Evolutionary conservation across 2,113 vertebrate species (phyloP).

Genomic region (Clarias macrocephalus): DNA sequence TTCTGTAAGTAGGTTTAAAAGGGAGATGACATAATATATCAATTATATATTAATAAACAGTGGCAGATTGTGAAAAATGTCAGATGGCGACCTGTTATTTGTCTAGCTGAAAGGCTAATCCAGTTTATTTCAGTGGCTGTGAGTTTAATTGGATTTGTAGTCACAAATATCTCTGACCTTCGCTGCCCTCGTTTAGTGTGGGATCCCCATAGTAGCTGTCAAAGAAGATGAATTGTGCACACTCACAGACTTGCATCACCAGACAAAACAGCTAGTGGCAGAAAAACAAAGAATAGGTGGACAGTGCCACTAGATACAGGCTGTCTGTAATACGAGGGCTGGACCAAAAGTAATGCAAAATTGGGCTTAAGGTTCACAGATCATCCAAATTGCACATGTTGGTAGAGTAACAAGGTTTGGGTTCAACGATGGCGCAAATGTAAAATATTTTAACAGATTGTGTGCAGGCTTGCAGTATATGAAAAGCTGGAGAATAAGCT

Average conservation of each 20-base stretch:
- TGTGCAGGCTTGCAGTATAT: background rate
- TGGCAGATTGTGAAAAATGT: conserved; percentile 14
- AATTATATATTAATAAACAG: background rate
- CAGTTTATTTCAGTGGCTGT: conserved; percentile 53
- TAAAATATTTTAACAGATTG: background rate
- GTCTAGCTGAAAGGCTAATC: conserved; percentile 52
- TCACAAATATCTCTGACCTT: conserved; percentile 54
- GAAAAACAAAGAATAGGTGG: background rate
- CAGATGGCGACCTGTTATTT: conserved; percentile 50
- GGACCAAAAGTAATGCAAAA: too few species aligned
- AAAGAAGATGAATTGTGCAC: background rate
- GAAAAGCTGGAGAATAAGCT: background rate
- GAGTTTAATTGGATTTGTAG: conserved; percentile 58
- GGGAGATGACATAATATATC: background rate
- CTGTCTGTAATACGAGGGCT: background rate
- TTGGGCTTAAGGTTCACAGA: too few species aligned
- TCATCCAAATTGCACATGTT: too few species aligned
- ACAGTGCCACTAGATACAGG: background rate
- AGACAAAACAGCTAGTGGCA: background rate
- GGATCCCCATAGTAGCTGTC: background rate
- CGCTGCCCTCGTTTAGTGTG: conserved; percentile 30
- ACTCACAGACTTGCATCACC: background rate
- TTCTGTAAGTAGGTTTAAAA: background rate
- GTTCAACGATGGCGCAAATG: too few species aligned
- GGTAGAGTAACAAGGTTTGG: too few species aligned